Evolutionary conservation across 2,797 vertebrate genomes (phyloP).

Genomic region (Heterohyrax brucei): DNA sequence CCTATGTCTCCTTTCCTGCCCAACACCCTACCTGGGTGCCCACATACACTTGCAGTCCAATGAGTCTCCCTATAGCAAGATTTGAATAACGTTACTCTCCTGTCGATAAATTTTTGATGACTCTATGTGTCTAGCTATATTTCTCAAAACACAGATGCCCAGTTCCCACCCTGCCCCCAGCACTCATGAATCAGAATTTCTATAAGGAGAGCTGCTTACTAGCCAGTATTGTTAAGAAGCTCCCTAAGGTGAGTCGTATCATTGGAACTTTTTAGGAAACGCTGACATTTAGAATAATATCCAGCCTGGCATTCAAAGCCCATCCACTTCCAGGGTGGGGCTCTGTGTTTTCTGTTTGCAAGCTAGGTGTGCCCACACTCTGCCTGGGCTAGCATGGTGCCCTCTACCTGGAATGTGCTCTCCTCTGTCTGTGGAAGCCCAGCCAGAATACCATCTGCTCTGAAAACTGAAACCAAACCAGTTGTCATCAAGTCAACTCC

Average conservation of each 20-base stretch:
- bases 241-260: background rate
- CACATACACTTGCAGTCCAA: background rate
- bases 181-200: constrained; percentile 50
- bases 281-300: background rate
- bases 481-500: background rate
- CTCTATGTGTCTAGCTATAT: constrained; percentile 22
- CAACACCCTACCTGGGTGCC: too few relatives aligned
- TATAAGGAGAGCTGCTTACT: constrained; percentile 23
- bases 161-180: constrained; percentile 39
- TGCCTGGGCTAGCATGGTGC: background rate
- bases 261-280: background rate
- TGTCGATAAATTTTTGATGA: background rate
- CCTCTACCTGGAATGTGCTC: background rate
- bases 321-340: background rate
- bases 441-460: background rate
- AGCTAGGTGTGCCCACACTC: background rate
- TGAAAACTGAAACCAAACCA: background rate
- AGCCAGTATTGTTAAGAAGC: constrained; percentile 16
- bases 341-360: background rate
- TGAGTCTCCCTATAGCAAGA: background rate
- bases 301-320: background rate
- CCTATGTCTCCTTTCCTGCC: background rate
- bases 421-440: background rate
- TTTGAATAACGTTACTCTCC: background rate
- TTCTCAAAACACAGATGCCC: constrained; percentile 70